Base-by-base conservation (phyloP, 2,113 vertebrate genomes). In the Struthidea cinerea region DNA sequence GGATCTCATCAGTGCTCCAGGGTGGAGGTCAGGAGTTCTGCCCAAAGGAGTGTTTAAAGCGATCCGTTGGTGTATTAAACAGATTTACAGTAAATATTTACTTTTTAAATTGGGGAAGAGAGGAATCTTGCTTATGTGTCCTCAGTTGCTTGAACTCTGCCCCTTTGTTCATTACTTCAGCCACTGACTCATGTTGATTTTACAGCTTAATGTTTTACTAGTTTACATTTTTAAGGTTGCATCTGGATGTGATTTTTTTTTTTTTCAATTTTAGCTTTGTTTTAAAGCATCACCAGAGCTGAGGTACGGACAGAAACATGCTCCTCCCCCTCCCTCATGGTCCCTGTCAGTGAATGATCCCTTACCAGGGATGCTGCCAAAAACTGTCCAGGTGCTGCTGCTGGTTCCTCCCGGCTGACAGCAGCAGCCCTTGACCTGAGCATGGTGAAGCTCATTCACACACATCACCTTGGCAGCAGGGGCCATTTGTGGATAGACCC, bases 171-270 rank as follows among this genome's bases (percentile, higher is more conserved):
- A 13, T 88, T 63, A 30, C 88, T 90, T 68, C 52, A 88, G 42
- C 82, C 80, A 41, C 90, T 52, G 85, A 42, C 79, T 90, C 53
- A 3, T 47, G 88, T 90, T 96, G 87, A 86, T 96, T 95, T 95
- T 92, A 44, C 6, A 4, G 79, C 64, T 89, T 59, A 59, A 75
- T 78, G 52, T 92, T 90, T 81, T 68, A 75, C 68, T 53, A 28
- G n/a, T 84, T 86, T 86, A 60, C 50, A 27, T 91, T 95, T 96
- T 87, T 76, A 52, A 79, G 49, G 67, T 42, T 92, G 79, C 11
- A 41, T 67, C 69, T 60, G 52, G 41, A 63, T 76, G 27, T 27
- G 32, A 26, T 60, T 56, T 59, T 42, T n/a, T 61, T n/a, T 67
- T 55, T 64, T 41, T 28, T 28, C 6, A n/a, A 17, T 68, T 85